Base-by-base conservation (phyloP, 2,113 vertebrate genomes). In the Podiceps cristatus region DNA sequence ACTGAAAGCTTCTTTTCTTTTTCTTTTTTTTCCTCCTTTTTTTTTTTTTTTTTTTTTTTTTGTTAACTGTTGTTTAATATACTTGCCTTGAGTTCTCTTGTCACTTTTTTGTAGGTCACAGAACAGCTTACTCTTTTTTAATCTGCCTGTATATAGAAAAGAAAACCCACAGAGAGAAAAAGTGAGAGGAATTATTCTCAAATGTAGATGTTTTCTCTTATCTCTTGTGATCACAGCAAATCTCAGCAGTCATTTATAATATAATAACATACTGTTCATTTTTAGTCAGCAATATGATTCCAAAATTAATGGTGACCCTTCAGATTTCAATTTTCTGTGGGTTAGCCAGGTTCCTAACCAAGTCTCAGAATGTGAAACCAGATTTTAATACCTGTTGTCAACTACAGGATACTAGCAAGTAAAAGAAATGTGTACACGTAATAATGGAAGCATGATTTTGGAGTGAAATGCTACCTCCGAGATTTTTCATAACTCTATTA, bases 201-300 rank as follows among this genome's bases (percentile, higher is more conserved):
- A 80, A 86, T 64, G 49, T 81, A 75, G 69, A 55, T 87, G 33
- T 72, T 78, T 91, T 69, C 50, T 66, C 49, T 35, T 79, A 91
- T 91, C 88, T 96, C 95, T 72, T 87, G 94, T 94, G 89, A 93
- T 91, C 76, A 56, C 52, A 87, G 64, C 37, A 93, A 95, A 88
- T 95, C 85, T 92, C 90, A 92, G 18, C 73, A 91, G 84, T 87
- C 53, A 85, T 94, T 97, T 95, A 72, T 75, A 94, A 84, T 58
- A 53, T 93, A 88, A 91, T 89, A 95, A 28, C 56, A 74, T 55
- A 64, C 7, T 75, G 31, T 50, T 95, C 44, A 42, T 77, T 95
- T 93, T 84, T 35, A 89, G 68, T 77, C 73, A 85, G 44, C 33
- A 72, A 8, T n/a, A 24, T 85, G 76, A 86, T 72, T 94, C 67